These are phyloP conservation scores for Allygus modestus DNA, from an alignment of 2,888 invertebrate genomes.

Conservation along the genomic window DNA sequence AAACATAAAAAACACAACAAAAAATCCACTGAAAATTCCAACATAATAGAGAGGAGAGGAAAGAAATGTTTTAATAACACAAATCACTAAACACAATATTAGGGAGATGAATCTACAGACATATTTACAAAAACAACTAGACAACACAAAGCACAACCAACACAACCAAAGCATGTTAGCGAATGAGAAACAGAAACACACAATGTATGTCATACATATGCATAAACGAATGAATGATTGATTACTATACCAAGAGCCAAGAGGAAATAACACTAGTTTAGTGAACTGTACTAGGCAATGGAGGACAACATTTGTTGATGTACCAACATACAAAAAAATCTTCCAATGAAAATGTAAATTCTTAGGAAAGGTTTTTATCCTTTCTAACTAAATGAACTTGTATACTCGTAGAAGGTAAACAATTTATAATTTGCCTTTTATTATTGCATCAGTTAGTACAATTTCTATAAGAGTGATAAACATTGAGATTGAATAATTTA, in stretches of 20 bases:
- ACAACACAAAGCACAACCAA: conserved; percentile 47
- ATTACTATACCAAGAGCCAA: neutral
- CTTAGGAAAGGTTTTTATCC: too few relatives aligned
- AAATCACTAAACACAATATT: neutral
- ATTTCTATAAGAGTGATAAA: too few relatives aligned
- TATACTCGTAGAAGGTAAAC: too few relatives aligned
- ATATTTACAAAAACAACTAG: conserved; percentile 39
- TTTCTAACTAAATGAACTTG: too few relatives aligned
- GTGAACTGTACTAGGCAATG: neutral
- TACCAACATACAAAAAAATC: too few relatives aligned
- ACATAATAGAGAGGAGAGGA: conserved; percentile 17
- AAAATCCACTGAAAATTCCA: neutral
- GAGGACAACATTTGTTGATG: too few relatives aligned
- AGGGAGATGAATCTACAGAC: neutral
- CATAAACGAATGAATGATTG: conserved; percentile 4
- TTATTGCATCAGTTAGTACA: too few relatives aligned
- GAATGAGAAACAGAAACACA: conserved; percentile 24
- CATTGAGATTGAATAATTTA: too few relatives aligned
- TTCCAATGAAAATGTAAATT: too few relatives aligned
- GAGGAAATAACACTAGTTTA: neutral
- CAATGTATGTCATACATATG: conserved; percentile 13
- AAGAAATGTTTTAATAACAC: neutral
- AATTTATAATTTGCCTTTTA: too few relatives aligned
- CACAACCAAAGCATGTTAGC: conserved; percentile 41
- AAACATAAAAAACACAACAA: conserved; percentile 11